Conservation (phyloP, 1,140 invertebrate species). For the Caenorhabditis tropicalis region DNA sequence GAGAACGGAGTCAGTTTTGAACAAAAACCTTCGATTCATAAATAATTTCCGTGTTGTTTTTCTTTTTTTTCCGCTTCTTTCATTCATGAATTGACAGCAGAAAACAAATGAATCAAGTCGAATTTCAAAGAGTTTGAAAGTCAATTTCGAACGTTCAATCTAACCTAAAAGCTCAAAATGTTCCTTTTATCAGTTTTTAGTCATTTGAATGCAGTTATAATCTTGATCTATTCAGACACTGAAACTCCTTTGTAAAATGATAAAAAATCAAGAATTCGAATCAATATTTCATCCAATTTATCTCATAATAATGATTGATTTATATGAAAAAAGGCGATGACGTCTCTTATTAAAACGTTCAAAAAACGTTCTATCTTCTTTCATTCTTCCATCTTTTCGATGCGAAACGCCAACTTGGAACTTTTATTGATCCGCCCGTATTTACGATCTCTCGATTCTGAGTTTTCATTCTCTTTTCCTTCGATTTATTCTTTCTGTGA, state of each 20-base stretch:
- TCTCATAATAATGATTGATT: neutral
- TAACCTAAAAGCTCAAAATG: too few relatives aligned
- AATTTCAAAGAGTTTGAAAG: neutral
- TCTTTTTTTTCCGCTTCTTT: neutral
- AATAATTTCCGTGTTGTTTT: neutral
- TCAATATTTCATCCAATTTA: neutral
- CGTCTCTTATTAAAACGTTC: neutral
- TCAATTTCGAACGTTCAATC: neutral
- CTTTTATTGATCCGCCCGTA: neutral
- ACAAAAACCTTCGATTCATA: slow-evolving; percentile 8
- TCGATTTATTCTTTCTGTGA: neutral
- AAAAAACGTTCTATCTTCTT: neutral
- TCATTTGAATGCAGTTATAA: too few relatives aligned
- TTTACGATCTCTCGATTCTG: too few relatives aligned
- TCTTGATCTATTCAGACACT: too few relatives aligned
- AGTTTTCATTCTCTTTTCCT: too few relatives aligned
- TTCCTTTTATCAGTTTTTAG: too few relatives aligned
- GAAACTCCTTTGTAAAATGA: neutral
- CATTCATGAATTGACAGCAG: neutral
- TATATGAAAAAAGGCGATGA: neutral
- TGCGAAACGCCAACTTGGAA: neutral
- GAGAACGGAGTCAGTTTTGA: neutral
- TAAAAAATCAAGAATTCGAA: neutral
- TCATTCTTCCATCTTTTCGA: neutral
- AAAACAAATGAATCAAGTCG: neutral